Percentiles rank a stretch among this genome's conserved stretches.
phyloP scores from a whole-genome alignment of 2,797 vertebrate genomes.

The Morelia viridis region DNA sequence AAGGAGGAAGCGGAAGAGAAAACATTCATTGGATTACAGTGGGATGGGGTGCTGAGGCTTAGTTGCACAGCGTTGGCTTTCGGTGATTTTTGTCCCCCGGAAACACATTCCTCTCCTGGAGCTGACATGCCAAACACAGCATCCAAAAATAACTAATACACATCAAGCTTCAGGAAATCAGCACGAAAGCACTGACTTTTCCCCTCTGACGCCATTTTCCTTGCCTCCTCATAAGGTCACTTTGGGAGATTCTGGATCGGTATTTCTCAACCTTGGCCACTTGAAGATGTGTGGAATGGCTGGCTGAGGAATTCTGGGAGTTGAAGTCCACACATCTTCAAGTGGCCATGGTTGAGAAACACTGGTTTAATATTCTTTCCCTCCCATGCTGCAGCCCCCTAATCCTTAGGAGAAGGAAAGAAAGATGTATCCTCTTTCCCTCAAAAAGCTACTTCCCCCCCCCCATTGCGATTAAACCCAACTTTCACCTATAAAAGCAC shows the following conservation, averaged over 20 bases:
- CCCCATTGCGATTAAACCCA: neutral
- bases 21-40: neutral
- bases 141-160: neutral
- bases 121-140: neutral
- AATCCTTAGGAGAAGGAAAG: neutral
- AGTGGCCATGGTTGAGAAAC: too few relatives aligned
- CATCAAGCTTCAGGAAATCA: neutral
- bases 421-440: too few relatives aligned
- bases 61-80: neutral
- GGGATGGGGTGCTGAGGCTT: too few relatives aligned
- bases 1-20: neutral
- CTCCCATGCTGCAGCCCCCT: neutral
- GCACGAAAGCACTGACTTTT: neutral
- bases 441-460: neutral
- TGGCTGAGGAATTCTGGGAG: too few relatives aligned
- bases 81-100: neutral
- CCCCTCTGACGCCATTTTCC: neutral
- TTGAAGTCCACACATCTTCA: too few relatives aligned
- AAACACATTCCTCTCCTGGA: neutral
- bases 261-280: neutral
- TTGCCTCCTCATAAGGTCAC: neutral
- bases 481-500: neutral
- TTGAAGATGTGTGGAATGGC: neutral
- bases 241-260: neutral
- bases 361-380: neutral